Evolutionary conservation across 1,140 invertebrate genomes (phyloP), one percentile per base, ranked within the genome.

Genomic region (Panagrolaimus sp.): DNA sequence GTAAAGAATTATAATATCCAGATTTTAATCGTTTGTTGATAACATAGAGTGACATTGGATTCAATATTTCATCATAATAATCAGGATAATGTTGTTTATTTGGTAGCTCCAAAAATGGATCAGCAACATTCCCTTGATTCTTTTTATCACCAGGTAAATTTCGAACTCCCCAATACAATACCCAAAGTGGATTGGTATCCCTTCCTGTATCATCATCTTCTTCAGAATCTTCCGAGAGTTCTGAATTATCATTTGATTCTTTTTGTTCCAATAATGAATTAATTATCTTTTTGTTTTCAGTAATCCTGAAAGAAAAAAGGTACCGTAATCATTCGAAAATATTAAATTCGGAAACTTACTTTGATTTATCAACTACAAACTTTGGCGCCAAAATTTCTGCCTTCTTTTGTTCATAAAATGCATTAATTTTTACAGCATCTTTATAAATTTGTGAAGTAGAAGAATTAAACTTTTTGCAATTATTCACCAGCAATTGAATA

Each of bases 21-120:
- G 63, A 63, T 88, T 87, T 92, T 90, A 25, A 96, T 88, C 86
- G 94, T 95, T 63, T 90, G 71, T 90, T 88, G 68, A 99, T 96
- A 85, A 96, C 92, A 66, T 89, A 89, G 72, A 99, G 84, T 0
- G 95, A 95, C 72, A 98, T 90, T 0, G 96, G 95, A 82, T 92
- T 91, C 80, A 92, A 92, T 62, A 98, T 98, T 82, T 93, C 92
- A 77, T 92, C 91, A 84, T 97, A 98, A 83, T 98, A 99, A 86
- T 98, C 96, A 0, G 95, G 91, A 85, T 98, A 96, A 72, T 66
- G 69, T 9, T 74, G 82, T 45, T 66, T 81, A 13, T 91, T 92
- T 2, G 95, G 95, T 64, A 98, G 85, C 79, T 91, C 91, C 88
- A 91, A 89, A 84, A 97, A 93, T 14, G 92, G 91, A 83, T 95